A percentile compares a stretch with the other conserved stretches of the same genome.
Evolutionary conservation across 2,113 vertebrate species (phyloP).

Genomic region (Hippolais icterina): DNA sequence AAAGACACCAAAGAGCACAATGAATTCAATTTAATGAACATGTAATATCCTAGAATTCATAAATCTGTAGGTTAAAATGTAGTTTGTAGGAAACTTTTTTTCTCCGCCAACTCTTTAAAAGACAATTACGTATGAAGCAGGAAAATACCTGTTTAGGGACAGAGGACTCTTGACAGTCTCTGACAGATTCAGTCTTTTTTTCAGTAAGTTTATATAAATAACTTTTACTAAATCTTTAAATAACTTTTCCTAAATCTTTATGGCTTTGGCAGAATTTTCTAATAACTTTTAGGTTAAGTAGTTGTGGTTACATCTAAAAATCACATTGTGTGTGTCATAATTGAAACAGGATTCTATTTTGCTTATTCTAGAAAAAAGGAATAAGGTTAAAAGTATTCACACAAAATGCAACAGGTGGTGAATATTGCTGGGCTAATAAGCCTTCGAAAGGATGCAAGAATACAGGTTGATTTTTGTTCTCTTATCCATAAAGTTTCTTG

Average conservation of each 20-base stretch:
- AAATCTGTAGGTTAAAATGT: neutral
- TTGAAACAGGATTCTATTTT: neutral
- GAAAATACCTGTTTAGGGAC: neutral
- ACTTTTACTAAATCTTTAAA: neutral
- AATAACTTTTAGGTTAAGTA: neutral
- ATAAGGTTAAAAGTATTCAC: neutral
- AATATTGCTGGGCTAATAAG: neutral
- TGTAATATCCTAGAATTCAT: neutral
- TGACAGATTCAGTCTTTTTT: neutral
- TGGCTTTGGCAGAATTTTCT: neutral
- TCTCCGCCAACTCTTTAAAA: neutral
- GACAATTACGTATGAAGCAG: neutral
- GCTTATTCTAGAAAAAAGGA: neutral
- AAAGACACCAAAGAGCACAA: neutral
- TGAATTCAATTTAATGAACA: neutral
- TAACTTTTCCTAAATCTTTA: neutral
- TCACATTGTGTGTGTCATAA: neutral
- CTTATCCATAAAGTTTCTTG: neutral
- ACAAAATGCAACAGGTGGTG: neutral
- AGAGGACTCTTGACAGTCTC: neutral
- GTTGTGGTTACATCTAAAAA: neutral
- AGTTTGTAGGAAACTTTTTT: neutral
- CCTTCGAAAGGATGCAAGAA: neutral
- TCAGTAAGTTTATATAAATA: neutral
- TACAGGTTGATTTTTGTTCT: neutral